Conservation (phyloP, 1,140 invertebrate species). For the Pissodes strobi region DNA sequence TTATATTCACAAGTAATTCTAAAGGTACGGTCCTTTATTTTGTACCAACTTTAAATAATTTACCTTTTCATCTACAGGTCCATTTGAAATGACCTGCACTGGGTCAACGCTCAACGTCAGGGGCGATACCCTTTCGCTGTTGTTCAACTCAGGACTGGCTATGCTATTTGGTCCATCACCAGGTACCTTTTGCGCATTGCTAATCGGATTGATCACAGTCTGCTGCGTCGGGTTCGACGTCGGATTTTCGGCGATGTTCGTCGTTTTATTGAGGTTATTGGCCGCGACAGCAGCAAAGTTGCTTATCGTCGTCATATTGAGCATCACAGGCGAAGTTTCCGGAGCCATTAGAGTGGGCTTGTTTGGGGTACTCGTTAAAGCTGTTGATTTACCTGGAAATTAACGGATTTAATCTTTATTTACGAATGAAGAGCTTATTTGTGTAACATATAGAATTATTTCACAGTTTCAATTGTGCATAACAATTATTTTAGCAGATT, state of each 20-base stretch:
- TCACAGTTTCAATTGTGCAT: too few relatives aligned
- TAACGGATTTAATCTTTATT: too few relatives aligned
- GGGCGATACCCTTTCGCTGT: too few relatives aligned
- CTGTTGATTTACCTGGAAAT: constrained; percentile 49
- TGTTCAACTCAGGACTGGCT: too few relatives aligned
- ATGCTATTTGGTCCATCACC: background rate
- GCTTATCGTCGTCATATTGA: constrained; percentile 55
- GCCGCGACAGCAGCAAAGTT: constrained; percentile 70
- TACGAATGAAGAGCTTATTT: too few relatives aligned
- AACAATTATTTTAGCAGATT: too few relatives aligned
- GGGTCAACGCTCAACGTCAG: too few relatives aligned
- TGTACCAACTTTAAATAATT: too few relatives aligned
- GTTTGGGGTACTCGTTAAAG: constrained; percentile 61
- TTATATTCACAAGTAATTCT: too few relatives aligned
- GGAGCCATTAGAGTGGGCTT: constrained; percentile 53
- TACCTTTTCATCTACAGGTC: constrained; percentile 14
- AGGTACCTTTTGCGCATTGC: background rate
- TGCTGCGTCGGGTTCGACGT: background rate
- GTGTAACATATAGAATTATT: too few relatives aligned
- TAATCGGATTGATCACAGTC: background rate
- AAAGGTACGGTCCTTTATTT: too few relatives aligned
- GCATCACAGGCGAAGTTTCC: constrained; percentile 46
- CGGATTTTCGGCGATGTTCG: background rate
- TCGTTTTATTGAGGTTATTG: constrained; percentile 53
- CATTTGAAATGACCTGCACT: constrained; percentile 1